A percentile compares a stretch with the other conserved stretches of the same genome.
Evolutionary conservation across 2,113 vertebrate species (phyloP).

Genomic region (Pachypanchax playfairii): DNA sequence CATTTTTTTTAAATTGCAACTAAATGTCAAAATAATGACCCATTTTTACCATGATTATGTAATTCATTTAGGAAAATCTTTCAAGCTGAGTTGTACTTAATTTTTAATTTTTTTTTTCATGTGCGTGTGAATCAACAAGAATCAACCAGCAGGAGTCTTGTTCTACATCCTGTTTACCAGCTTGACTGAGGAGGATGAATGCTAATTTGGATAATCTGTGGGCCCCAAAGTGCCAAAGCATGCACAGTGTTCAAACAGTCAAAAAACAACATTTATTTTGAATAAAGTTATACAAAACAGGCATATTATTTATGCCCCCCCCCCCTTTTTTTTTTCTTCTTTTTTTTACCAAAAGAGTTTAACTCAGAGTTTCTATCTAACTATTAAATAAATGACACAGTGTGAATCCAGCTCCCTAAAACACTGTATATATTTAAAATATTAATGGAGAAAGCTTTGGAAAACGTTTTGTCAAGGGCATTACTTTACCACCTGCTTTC

Average conservation of each 20-base stretch:
- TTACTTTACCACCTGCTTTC: neutral
- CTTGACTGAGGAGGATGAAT: constrained; percentile 5
- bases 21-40: too few species aligned
- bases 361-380: too few species aligned
- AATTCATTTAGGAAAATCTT: constrained; percentile 4
- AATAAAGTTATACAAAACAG: neutral
- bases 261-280: neutral
- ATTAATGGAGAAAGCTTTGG: neutral
- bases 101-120: neutral
- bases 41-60: neutral
- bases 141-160: constrained; percentile 11
- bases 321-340: too few species aligned
- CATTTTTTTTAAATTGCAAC: neutral
- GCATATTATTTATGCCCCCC: too few species aligned
- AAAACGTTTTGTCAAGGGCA: constrained; percentile 7
- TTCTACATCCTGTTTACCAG: constrained; percentile 5
- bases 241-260: neutral
- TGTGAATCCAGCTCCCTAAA: neutral
- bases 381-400: too few species aligned
- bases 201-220: constrained; percentile 4
- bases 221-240: neutral
- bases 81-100: neutral
- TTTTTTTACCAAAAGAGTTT: too few species aligned
- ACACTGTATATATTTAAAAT: neutral
- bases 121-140: constrained; percentile 5